Conservation (phyloP, 1,140 invertebrate genomes). For the Macrotrachela quadricornifera region DNA sequence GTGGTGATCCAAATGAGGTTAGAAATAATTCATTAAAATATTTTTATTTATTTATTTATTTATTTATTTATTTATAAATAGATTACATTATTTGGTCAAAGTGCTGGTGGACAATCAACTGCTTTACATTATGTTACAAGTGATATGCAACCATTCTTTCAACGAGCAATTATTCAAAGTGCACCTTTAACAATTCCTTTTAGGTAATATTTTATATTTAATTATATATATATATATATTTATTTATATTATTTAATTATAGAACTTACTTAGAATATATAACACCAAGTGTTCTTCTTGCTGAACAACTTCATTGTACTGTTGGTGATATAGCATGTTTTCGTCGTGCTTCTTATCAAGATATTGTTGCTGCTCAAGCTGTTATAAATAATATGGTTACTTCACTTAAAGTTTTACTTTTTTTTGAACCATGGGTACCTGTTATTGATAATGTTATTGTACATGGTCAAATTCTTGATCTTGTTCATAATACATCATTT, state of each 20-base stretch:
- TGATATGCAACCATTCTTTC: conserved; percentile 58
- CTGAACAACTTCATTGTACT: no score
- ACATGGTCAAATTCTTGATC: conserved; percentile 5
- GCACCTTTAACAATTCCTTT: conserved; percentile 11
- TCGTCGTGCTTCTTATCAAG: neutral
- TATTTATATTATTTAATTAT: no score
- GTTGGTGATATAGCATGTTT: no score
- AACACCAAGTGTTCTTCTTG: no score
- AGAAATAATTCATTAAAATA: no score
- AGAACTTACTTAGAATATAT: no score
- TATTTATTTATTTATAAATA: conserved; percentile 23
- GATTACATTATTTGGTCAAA: conserved; percentile 83
- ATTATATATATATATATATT: no score
- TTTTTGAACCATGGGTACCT: conserved; percentile 8
- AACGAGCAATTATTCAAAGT: conserved; percentile 44
- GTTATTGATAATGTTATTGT: conserved; percentile 3
- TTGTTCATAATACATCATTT: neutral
- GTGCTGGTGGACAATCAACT: conserved; percentile 74
- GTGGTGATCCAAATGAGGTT: conserved; percentile 13
- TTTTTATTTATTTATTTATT: no score
- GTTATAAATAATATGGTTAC: neutral
- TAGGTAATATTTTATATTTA: no score
- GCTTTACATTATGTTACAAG: conserved; percentile 73
- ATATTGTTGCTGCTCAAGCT: conserved; percentile 4
- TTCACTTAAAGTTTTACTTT: conserved; percentile 4